Conservation (phyloP, 64 coral and sea anemone genomes). For the Pocillopora damicornis region DNA sequence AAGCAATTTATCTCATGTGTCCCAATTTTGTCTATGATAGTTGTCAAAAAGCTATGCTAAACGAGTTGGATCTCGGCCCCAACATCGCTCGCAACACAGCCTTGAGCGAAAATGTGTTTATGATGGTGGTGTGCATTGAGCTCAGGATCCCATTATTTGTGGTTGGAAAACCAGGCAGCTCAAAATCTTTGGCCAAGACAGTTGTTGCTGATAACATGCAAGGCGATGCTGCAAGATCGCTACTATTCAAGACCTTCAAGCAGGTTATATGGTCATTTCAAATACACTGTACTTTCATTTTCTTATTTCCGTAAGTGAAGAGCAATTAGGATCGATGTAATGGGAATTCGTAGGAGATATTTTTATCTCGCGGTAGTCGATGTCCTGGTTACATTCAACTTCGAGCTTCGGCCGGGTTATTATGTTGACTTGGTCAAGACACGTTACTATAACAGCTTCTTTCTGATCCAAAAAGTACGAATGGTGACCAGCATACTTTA, state of each 20-base stretch:
- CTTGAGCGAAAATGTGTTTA: conserved; percentile 78
- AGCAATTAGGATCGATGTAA: too few species aligned
- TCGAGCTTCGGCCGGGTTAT: too few species aligned
- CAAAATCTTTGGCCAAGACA: conserved; percentile 81
- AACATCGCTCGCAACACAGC: conserved; percentile 92
- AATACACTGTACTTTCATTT: not conserved
- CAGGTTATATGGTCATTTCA: conserved; percentile 14
- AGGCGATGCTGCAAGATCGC: conserved; percentile 63
- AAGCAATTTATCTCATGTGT: not conserved
- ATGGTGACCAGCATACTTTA: too few species aligned
- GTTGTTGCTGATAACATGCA: conserved; percentile 88
- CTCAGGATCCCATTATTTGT: conserved; percentile 80
- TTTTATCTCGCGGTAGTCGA: too few species aligned
- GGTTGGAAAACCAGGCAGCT: conserved; percentile 78
- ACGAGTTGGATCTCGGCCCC: conserved; percentile 71
- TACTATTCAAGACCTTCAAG: conserved; percentile 72
- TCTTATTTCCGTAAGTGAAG: too few species aligned
- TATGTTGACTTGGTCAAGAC: too few species aligned
- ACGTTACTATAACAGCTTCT: too few species aligned
- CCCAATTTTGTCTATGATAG: conserved; percentile 37
- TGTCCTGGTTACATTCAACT: too few species aligned
- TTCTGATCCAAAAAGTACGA: too few species aligned
- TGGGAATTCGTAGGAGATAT: too few species aligned
- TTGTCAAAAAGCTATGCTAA: conserved; percentile 73
- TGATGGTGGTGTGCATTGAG: conserved; percentile 80